phyloP scores from a whole-genome alignment of 2,888 invertebrate species.

The Dryadula phaetusa region DNA sequence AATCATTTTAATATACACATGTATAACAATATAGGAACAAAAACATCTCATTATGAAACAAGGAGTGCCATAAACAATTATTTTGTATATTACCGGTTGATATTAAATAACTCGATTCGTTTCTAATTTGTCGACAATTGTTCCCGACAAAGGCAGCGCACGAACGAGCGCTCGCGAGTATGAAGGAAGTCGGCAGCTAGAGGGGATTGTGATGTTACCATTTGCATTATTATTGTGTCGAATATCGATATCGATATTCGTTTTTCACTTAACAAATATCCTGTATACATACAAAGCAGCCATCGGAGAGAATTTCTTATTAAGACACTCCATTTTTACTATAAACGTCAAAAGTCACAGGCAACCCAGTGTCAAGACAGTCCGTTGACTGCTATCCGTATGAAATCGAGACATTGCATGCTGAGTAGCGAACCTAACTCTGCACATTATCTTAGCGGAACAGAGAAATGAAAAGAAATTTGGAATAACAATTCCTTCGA shows the following conservation, averaged over 20 bases:
- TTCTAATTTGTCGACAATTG: constrained; percentile 85
- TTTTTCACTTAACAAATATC: too few relatives aligned
- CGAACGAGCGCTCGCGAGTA: constrained; percentile 83
- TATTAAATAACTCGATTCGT: constrained; percentile 84
- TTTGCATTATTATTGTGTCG: constrained; percentile 50
- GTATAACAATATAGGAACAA: not conserved
- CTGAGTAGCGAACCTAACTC: too few relatives aligned
- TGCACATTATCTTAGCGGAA: too few relatives aligned
- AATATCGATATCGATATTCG: constrained; percentile 2
- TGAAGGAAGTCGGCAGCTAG: constrained; percentile 82
- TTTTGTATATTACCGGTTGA: constrained; percentile 71
- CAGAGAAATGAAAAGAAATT: too few relatives aligned
- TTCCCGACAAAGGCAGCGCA: constrained; percentile 82
- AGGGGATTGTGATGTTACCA: constrained; percentile 60
- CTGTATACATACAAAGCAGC: too few relatives aligned
- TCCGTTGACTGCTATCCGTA: too few relatives aligned
- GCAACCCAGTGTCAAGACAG: too few relatives aligned
- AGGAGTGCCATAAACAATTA: constrained; percentile 64
- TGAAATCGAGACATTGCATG: too few relatives aligned
- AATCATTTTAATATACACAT: not conserved
- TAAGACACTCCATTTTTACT: too few relatives aligned
- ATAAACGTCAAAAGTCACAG: too few relatives aligned
- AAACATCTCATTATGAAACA: constrained; percentile 21
- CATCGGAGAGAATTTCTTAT: too few relatives aligned
- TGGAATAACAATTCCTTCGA: too few relatives aligned